Base-by-base conservation (phyloP, 2,888 invertebrate species). In the Drosophila aldrichi region DNA sequence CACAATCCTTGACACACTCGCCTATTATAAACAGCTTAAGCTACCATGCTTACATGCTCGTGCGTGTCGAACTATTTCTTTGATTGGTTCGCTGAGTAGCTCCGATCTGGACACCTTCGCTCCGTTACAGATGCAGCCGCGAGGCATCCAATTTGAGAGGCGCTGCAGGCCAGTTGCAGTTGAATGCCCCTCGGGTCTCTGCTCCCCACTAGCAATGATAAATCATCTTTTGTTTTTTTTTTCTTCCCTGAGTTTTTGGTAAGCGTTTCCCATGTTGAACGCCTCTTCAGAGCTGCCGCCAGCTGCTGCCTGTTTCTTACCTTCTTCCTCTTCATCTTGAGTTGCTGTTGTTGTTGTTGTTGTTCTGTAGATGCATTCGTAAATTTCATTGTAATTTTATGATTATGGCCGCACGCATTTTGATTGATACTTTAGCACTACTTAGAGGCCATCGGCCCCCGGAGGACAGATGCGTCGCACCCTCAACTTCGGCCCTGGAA, bases 401-500 rank as follows among this genome's bases (percentile, higher is more conserved):
- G 84, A 84, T 88, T 86, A 88, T 82, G 70, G 67, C 89, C 74
- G 84, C 87, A 84, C 84, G 88, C 83, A 88, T 82, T 88, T 88
- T 88, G 88, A 86, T 86, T 86, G 86, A 86, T 86, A 86, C 88
- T 88, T 86, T 88, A 74, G 81, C 86, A 83, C 88, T 83, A 86
- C 81, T 86, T 83, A 77, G 73, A 56, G 83, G 81, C 77, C 81
- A 77, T 66, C 68, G 77, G 51, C 62, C 66, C 36, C 48, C 34
- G 29, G 32, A 56, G 69, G 49, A 58, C 54, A 41, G 29, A 22
- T 49, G 9, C 52, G 54, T 43, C 36, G 63, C 70, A 61, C 66
- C 73, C 68, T 60, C 66, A 49, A 48, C 34, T 43, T 9, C 25
- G 40, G 55, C 38, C 36, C 46, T 55, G 63, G 71, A 73, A 70